A percentile compares a stretch with the other conserved stretches of the same genome.
Conservation (phyloP, 2,113 vertebrate genomes). For the Pyxicephalus adspersus region DNA sequence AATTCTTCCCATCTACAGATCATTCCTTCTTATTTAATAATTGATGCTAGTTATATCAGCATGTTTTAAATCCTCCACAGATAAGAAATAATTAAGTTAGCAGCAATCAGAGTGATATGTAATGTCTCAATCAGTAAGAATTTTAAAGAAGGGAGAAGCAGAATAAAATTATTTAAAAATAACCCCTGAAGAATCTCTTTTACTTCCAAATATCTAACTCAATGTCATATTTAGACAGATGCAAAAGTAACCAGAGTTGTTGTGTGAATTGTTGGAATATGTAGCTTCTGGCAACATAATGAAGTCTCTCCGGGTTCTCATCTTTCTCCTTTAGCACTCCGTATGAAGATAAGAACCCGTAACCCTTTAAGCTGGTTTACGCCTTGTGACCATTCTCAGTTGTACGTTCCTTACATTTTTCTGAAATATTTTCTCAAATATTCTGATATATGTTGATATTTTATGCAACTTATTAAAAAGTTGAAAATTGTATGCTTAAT, state of each 20-base stretch:
- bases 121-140: conserved; percentile 71
- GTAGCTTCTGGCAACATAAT: conserved; percentile 52
- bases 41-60: conserved; percentile 66
- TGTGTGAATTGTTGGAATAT: conserved; percentile 59
- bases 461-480: too few species aligned
- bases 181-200: conserved; percentile 40
- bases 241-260: conserved; percentile 56
- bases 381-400: too few species aligned
- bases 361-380: too few species aligned
- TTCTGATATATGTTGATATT: too few species aligned
- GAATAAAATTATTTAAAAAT: conserved; percentile 63
- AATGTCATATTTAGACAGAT: conserved; percentile 62
- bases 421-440: too few species aligned
- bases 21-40: conserved; percentile 73
- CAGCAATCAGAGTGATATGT: conserved; percentile 63
- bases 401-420: too few species aligned
- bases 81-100: conserved; percentile 78
- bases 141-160: conserved; percentile 65
- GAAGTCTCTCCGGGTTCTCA: conserved; percentile 50
- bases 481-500: too few species aligned
- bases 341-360: background rate
- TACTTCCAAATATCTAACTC: conserved; percentile 56
- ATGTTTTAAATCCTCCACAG: conserved; percentile 68
- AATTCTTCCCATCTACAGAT: conserved; percentile 62
- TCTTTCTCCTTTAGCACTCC: conserved; percentile 3